Percentiles rank a stretch among this genome's conserved stretches.
phyloP scores from a whole-genome alignment of 2,113 vertebrate genomes.

The Hymenochirus boettgeri region DNA sequence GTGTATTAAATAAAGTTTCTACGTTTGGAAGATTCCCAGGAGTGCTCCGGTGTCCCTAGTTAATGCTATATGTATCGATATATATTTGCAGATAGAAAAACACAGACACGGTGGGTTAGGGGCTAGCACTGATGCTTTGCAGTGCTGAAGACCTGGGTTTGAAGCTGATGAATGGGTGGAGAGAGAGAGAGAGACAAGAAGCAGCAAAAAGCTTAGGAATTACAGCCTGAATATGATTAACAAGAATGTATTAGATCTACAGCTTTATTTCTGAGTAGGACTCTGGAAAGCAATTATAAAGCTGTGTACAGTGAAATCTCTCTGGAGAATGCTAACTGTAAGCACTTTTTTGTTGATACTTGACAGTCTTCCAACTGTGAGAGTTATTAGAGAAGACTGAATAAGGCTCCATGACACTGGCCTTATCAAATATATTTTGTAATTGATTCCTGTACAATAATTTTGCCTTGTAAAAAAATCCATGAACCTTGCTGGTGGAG shows the following conservation, averaged over 20 bases:
- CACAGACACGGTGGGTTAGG: too few relatives aligned
- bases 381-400: conserved; percentile 19
- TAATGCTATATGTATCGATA: too few relatives aligned
- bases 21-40: too few relatives aligned
- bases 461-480: conserved; percentile 1
- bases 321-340: conserved; percentile 8
- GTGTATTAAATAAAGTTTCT: too few relatives aligned
- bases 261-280: conserved; percentile 17
- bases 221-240: conserved; percentile 4
- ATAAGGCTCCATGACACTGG: background rate
- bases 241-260: conserved; percentile 7
- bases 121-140: too few relatives aligned
- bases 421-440: conserved; percentile 14
- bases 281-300: conserved; percentile 26
- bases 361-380: conserved; percentile 13
- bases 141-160: too few relatives aligned
- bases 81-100: too few relatives aligned
- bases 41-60: too few relatives aligned
- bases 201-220: conserved; percentile 1
- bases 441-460: conserved; percentile 8
- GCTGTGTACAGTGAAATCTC: conserved; percentile 27
- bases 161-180: too few relatives aligned
- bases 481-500: background rate
- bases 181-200: too few relatives aligned
- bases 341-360: conserved; percentile 22